These are phyloP conservation scores for Cebidichthys violaceus DNA, from an alignment of 2,113 vertebrate species.

Conservation along the genomic window DNA sequence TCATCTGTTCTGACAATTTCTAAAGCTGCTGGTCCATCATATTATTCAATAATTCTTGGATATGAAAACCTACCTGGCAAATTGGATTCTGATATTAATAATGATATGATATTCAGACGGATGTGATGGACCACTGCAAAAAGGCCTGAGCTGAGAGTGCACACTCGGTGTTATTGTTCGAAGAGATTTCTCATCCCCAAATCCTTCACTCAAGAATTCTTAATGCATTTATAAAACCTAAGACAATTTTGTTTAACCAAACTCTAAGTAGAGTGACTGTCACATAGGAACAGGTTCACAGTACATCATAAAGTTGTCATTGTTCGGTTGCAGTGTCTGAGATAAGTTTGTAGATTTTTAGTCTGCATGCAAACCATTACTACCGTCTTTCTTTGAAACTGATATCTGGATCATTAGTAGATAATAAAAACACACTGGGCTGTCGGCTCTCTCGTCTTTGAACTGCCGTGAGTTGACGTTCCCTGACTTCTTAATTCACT, in stretches of 20 bases:
- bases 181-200: not conserved
- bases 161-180: not conserved
- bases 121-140: not conserved
- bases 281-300: not conserved
- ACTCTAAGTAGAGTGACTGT: not conserved
- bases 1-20: not conserved
- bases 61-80: not conserved
- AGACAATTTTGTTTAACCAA: not conserved
- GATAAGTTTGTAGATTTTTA: not conserved
- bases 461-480: slow-evolving; percentile 42
- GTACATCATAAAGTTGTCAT: not conserved
- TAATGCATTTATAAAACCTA: not conserved
- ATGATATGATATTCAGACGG: not conserved
- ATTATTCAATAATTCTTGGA: slow-evolving; percentile 1
- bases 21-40: not conserved
- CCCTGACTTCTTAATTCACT: slow-evolving; percentile 40
- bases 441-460: slow-evolving; percentile 29
- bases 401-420: slow-evolving; percentile 25
- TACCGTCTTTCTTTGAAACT: not conserved
- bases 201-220: not conserved
- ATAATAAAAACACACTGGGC: slow-evolving; percentile 36
- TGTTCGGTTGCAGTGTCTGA: not conserved
- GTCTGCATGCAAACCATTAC: not conserved
- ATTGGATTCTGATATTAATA: not conserved
- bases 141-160: not conserved